Percentiles rank a stretch among this genome's conserved stretches.
These are phyloP conservation scores for Pelochelys cantorii DNA, from an alignment of 2,797 vertebrate species.

Conservation along the genomic window DNA sequence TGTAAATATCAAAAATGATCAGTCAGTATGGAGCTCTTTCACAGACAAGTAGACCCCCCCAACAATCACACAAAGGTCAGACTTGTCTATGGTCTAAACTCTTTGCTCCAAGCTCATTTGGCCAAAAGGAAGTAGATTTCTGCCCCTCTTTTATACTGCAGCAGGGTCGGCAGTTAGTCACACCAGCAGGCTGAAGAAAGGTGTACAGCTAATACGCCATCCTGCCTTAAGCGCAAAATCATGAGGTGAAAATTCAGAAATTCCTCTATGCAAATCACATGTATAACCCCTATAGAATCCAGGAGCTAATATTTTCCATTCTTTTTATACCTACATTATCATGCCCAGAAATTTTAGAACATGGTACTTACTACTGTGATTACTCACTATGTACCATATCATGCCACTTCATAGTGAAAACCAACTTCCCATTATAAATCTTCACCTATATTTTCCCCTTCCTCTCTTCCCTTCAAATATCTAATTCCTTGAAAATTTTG, in stretches of 20 bases:
- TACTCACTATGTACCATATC: neutral
- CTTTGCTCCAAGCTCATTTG: neutral
- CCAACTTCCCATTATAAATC: neutral
- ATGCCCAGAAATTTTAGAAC: neutral
- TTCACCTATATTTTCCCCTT: neutral
- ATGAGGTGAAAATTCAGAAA: neutral
- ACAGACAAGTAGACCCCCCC: neutral
- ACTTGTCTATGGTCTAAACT: neutral
- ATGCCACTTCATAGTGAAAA: neutral
- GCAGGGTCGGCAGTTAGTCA: neutral
- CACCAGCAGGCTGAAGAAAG: neutral
- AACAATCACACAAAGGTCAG: neutral
- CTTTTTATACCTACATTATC: neutral
- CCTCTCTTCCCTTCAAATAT: neutral
- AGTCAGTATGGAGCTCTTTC: neutral
- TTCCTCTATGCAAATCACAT: neutral
- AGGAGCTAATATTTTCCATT: neutral
- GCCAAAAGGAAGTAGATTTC: neutral
- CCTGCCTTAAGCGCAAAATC: neutral
- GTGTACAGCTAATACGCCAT: neutral
- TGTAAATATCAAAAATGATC: neutral
- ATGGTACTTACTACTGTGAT: neutral
- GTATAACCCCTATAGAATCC: neutral
- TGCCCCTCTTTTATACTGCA: neutral
- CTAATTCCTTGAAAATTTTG: neutral